Evolutionary conservation across 2,888 invertebrate genomes (phyloP).

Genomic region (Temnothorax unifasciatus): DNA sequence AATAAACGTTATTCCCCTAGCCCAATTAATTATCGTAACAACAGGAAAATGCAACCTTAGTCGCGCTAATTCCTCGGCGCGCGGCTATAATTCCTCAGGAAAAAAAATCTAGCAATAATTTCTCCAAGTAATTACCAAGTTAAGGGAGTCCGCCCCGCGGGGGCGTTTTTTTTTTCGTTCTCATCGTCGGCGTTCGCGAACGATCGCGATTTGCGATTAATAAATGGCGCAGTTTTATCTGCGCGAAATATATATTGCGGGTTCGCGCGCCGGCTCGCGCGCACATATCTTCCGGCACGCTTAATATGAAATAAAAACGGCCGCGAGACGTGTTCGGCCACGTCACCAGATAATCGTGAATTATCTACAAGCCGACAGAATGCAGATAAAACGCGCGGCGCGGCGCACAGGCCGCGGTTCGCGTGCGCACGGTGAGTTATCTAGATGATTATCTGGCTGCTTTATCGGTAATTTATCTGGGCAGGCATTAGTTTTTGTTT

Average conservation of each 20-base stretch:
- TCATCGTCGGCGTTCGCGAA: conserved; percentile 41
- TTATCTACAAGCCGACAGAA: conserved; percentile 67
- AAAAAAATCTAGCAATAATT: conserved; percentile 66
- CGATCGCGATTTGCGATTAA: conserved; percentile 70
- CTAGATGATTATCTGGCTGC: conserved; percentile 84
- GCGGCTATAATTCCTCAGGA: conserved; percentile 42
- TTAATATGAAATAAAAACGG: conserved; percentile 69
- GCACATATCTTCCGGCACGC: conserved; percentile 60
- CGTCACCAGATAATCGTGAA: conserved; percentile 75
- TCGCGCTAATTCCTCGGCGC: conserved; percentile 40
- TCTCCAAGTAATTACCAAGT: conserved; percentile 56
- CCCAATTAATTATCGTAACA: conserved; percentile 49
- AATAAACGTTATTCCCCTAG: conserved; percentile 45
- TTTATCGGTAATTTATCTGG: conserved; percentile 86
- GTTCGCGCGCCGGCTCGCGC: conserved; percentile 48
- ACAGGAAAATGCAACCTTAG: conserved; percentile 42
- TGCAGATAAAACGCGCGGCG: conserved; percentile 59
- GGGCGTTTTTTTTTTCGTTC: conserved; percentile 55
- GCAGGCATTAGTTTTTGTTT: conserved; percentile 86
- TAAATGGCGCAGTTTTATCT: conserved; percentile 66
- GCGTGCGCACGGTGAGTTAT: conserved; percentile 83
- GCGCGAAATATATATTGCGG: conserved; percentile 55
- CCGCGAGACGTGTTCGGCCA: conserved; percentile 67
- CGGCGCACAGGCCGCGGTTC: conserved; percentile 66
- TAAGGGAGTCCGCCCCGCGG: conserved; percentile 35